phyloP scores from a whole-genome alignment of 2,797 vertebrate species.

The Spondyliosoma cantharus region DNA sequence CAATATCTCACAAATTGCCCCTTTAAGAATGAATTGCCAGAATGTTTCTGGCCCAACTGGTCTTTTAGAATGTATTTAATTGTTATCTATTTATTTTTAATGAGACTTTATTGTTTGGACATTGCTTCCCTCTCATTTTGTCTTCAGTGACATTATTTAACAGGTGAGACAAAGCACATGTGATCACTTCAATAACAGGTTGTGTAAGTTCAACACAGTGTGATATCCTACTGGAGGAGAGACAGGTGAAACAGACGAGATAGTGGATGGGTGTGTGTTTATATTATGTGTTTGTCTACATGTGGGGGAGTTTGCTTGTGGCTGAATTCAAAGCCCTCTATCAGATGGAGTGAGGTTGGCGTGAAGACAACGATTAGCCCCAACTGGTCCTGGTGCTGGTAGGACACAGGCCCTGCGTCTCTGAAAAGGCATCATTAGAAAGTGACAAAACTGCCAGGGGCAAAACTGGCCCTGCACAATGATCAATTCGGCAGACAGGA shows the following conservation, averaged over 20 bases:
- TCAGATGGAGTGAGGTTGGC: slow-evolving; percentile 62
- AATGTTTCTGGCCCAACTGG: no score
- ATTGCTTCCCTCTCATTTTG: not conserved
- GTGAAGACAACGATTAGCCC: slow-evolving; percentile 75
- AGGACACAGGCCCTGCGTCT: slow-evolving; percentile 71
- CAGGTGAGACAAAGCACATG: not conserved
- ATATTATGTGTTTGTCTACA: slow-evolving; percentile 20
- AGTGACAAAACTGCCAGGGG: slow-evolving; percentile 89
- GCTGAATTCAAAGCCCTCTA: slow-evolving; percentile 58
- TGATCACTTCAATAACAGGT: not conserved
- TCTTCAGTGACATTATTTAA: not conserved
- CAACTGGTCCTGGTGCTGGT: slow-evolving; percentile 72
- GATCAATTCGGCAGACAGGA: slow-evolving; percentile 83
- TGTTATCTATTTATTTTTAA: no score
- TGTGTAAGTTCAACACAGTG: not conserved
- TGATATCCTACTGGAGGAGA: not conserved
- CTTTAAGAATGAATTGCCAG: no score
- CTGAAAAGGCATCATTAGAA: slow-evolving; percentile 84
- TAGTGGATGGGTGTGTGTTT: slow-evolving; percentile 26
- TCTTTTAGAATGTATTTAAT: no score
- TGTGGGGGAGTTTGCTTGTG: slow-evolving; percentile 46
- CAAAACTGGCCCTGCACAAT: slow-evolving; percentile 84
- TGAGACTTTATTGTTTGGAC: not conserved
- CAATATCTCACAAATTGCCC: no score
- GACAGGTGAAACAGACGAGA: slow-evolving; percentile 42